These are phyloP conservation scores for Microtus richardsoni DNA, from an alignment of 2,113 vertebrate genomes.

Conservation along the genomic window DNA sequence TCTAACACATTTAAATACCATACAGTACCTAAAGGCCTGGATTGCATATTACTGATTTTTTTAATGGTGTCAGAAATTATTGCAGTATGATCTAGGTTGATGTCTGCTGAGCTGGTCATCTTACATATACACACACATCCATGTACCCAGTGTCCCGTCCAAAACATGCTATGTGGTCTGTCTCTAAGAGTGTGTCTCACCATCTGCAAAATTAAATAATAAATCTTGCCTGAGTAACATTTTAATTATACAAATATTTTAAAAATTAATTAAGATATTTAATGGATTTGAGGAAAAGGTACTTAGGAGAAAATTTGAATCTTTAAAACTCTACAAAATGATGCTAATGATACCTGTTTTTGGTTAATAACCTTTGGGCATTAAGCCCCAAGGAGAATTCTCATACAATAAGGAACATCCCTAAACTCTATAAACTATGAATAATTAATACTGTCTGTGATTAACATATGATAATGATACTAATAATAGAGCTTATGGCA, in stretches of 20 bases:
- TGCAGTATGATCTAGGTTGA: not conserved
- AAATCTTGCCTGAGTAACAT: constrained; percentile 11
- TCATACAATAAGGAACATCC: not conserved
- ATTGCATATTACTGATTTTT: not conserved
- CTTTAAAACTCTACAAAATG: not conserved
- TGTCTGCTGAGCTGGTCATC: not conserved
- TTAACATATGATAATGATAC: not conserved
- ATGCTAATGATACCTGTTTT: not conserved
- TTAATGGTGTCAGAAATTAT: not conserved
- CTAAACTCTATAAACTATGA: not conserved
- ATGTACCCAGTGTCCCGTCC: not conserved
- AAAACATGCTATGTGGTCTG: not conserved
- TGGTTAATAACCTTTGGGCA: not conserved
- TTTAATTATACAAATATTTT: constrained; percentile 22
- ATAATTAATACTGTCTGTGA: constrained; percentile 1
- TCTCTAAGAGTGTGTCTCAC: not conserved
- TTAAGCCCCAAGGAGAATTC: not conserved
- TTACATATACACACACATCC: not conserved
- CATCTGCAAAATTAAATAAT: not conserved
- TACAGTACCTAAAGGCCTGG: not conserved
- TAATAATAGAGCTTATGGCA: not conserved
- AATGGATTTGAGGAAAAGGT: not conserved
- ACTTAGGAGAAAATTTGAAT: constrained; percentile 12
- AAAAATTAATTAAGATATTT: not conserved
- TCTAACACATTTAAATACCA: not conserved